Evolutionary conservation across 2,888 invertebrate species (phyloP).

Genomic region (Ectemnius lituratus): DNA sequence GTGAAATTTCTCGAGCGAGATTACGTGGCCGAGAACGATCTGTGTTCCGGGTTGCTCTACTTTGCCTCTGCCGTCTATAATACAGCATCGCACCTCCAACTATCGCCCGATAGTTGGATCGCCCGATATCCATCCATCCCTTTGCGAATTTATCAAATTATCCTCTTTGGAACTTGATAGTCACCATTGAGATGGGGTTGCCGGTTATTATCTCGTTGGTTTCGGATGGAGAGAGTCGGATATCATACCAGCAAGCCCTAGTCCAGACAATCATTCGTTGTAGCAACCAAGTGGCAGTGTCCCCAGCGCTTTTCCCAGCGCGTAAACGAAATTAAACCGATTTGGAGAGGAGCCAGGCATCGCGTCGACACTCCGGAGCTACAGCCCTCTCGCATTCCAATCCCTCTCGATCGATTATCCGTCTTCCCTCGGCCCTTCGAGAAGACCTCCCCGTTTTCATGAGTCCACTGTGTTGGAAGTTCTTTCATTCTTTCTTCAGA

Average conservation of each 20-base stretch:
- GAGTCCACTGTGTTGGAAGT: too few relatives aligned
- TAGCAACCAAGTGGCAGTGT: too few relatives aligned
- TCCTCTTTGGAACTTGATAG: too few relatives aligned
- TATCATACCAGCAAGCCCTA: neutral
- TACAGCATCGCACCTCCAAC: conserved; percentile 28
- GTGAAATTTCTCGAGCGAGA: conserved; percentile 41
- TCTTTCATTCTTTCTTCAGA: too few relatives aligned
- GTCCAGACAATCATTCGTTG: too few relatives aligned
- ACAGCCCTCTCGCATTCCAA: conserved; percentile 55
- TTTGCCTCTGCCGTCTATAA: conserved; percentile 29
- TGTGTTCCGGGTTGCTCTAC: conserved; percentile 3
- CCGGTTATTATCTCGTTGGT: too few relatives aligned
- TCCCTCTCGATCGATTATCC: conserved; percentile 59
- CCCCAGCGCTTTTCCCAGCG: conserved; percentile 34
- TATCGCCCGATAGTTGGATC: neutral
- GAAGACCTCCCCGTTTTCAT: too few relatives aligned
- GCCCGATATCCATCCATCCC: too few relatives aligned
- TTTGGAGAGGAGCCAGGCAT: conserved; percentile 66
- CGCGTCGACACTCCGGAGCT: conserved; percentile 54
- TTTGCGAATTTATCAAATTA: too few relatives aligned
- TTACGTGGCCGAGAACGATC: conserved; percentile 23
- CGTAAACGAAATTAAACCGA: conserved; percentile 69
- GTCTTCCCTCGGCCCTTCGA: conserved; percentile 30
- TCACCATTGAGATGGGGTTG: too few relatives aligned
- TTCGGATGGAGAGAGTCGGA: too few relatives aligned